These are phyloP conservation scores for Notarius quadriscutis DNA, from an alignment of 2,113 vertebrate genomes.

Conservation along the genomic window DNA sequence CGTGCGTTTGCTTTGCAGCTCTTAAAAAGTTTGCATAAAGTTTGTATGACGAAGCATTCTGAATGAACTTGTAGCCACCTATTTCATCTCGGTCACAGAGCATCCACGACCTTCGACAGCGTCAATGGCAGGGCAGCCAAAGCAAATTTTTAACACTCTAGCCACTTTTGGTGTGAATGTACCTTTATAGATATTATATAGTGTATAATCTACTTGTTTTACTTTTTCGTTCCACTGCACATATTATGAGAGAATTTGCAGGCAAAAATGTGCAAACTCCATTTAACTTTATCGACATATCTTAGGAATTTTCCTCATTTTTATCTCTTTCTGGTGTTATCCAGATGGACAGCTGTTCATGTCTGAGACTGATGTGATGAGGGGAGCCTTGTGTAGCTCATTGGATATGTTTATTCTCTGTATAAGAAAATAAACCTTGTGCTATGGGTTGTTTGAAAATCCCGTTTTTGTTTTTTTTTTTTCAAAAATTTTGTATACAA, in stretches of 20 bases:
- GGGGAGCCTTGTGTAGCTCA: neutral
- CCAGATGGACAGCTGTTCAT: constrained; percentile 2
- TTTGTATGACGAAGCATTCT: too few relatives aligned
- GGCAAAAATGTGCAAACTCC: neutral
- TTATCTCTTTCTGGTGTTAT: neutral
- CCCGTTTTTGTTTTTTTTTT: neutral
- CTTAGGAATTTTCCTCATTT: neutral
- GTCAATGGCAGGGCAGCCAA: too few relatives aligned
- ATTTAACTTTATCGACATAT: neutral
- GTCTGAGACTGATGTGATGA: constrained; percentile 2
- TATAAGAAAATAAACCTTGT: neutral
- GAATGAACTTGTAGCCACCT: too few relatives aligned
- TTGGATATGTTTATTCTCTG: neutral
- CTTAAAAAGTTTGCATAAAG: too few relatives aligned
- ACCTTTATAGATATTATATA: neutral
- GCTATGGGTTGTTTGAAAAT: neutral
- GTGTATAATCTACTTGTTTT: neutral
- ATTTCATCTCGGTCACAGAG: too few relatives aligned
- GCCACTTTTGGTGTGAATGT: too few relatives aligned
- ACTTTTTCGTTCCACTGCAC: neutral
- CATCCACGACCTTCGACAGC: too few relatives aligned
- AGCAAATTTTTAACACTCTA: too few relatives aligned
- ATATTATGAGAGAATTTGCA: neutral
- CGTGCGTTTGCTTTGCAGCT: too few relatives aligned
- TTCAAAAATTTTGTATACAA: neutral